Conservation (phyloP, 1,140 invertebrate species). For the Drosophila burlai region DNA sequence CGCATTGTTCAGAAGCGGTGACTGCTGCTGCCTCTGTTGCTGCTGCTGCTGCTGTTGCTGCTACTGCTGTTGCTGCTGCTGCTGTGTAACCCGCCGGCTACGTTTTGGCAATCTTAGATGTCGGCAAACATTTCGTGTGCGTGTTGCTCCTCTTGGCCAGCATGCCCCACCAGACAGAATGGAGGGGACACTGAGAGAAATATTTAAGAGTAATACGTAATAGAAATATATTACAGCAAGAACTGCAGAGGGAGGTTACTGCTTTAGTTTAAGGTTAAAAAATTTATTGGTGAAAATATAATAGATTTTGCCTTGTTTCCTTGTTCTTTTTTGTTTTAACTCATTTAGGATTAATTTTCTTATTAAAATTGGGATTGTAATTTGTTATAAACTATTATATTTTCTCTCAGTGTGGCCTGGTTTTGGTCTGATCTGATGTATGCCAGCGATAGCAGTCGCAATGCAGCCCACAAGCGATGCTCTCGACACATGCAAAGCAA, state of each 20-base stretch:
- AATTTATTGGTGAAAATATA: background rate
- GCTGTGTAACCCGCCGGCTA: slow-evolving; percentile 71
- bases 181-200: slow-evolving; percentile 1
- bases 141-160: slow-evolving; percentile 49
- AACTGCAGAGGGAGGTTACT: background rate
- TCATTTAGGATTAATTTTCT: no score
- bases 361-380: background rate
- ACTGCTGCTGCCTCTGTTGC: background rate
- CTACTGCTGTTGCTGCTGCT: background rate
- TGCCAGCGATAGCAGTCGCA: slow-evolving; percentile 10
- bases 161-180: background rate
- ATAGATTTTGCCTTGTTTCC: no score
- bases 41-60: slow-evolving; percentile 13
- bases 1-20: slow-evolving; percentile 13
- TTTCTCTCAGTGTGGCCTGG: slow-evolving; percentile 1
- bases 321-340: background rate
- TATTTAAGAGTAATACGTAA: fast-evolving
- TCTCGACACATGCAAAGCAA: slow-evolving; percentile 42
- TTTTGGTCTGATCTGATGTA: slow-evolving; percentile 31
- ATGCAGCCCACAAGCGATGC: slow-evolving; percentile 20
- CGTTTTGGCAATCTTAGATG: slow-evolving; percentile 79
- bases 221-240: background rate
- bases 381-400: background rate
- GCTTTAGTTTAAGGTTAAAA: background rate
- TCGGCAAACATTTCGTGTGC: slow-evolving; percentile 78